Percentiles rank a stretch among this genome's conserved stretches.
These are phyloP conservation scores for Pachypeltis micranthus DNA, from an alignment of 1,140 invertebrate genomes.

Conservation along the genomic window DNA sequence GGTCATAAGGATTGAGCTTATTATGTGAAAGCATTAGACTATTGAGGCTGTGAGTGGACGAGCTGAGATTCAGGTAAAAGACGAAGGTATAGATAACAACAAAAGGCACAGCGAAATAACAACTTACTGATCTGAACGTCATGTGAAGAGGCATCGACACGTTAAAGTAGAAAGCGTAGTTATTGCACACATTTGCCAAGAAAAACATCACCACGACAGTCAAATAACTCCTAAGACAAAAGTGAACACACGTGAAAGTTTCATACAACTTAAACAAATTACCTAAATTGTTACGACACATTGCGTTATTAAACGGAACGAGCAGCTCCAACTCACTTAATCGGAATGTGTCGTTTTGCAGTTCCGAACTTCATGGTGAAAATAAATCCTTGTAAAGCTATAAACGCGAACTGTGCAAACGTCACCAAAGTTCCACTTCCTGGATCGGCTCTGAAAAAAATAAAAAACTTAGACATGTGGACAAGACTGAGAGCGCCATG, in stretches of 20 bases:
- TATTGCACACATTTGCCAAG: constrained; percentile 83
- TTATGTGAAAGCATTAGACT: constrained; percentile 1
- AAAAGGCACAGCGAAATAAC: too few relatives aligned
- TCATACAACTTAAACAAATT: too few relatives aligned
- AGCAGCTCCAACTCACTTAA: constrained; percentile 6
- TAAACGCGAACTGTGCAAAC: constrained; percentile 85
- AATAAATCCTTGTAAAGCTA: constrained; percentile 81
- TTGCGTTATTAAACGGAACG: too few relatives aligned
- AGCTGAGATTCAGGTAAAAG: too few relatives aligned
- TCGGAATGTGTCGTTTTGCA: constrained; percentile 47
- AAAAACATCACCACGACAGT: constrained; percentile 85
- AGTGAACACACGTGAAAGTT: constrained; percentile 6
- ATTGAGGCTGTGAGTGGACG: too few relatives aligned
- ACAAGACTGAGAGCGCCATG: too few relatives aligned
- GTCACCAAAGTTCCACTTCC: constrained; percentile 88
- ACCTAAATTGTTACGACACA: too few relatives aligned
- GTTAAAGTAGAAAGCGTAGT: constrained; percentile 92
- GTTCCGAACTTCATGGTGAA: constrained; percentile 80
- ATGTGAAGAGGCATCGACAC: constrained; percentile 97
- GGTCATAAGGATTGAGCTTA: neutral
- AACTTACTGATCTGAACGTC: constrained; percentile 88
- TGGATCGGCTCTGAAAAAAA: constrained; percentile 64
- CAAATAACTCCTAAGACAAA: constrained; percentile 61
- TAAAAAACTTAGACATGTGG: too few relatives aligned
- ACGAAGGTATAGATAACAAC: too few relatives aligned